phyloP scores from a whole-genome alignment of 2,113 vertebrate genomes.

The Mesitornis unicolor region DNA sequence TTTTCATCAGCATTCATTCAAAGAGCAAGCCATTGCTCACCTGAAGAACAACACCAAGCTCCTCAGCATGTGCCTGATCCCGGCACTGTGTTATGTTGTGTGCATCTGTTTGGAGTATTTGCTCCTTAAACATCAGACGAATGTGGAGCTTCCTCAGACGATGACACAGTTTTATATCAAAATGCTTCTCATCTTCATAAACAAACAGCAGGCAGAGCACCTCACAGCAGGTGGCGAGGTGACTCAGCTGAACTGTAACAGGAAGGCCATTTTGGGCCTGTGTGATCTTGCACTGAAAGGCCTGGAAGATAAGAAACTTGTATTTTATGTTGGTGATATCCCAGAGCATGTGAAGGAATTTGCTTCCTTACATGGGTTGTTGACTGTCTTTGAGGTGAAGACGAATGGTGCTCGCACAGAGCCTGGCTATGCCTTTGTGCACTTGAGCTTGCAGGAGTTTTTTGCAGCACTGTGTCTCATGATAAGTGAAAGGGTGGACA shows the following conservation, averaged over 20 bases:
- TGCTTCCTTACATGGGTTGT: conserved; percentile 69
- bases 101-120: conserved; percentile 83
- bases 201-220: not conserved
- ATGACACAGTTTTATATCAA: conserved; percentile 85
- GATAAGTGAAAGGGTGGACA: conserved; percentile 72
- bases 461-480: conserved; percentile 85
- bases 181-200: conserved; percentile 76
- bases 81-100: conserved; percentile 82
- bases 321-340: conserved; percentile 78
- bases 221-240: not conserved
- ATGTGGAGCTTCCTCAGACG: conserved; percentile 73
- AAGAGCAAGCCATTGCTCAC: conserved; percentile 66
- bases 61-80: conserved; percentile 82
- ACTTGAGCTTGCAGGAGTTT: conserved; percentile 90
- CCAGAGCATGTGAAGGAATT: conserved; percentile 69
- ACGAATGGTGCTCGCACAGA: conserved; percentile 26
- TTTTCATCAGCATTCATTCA: conserved; percentile 59
- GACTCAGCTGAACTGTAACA: conserved; percentile 19
- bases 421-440: conserved; percentile 80
- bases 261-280: conserved; percentile 70
- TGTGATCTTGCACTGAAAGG: conserved; percentile 79
- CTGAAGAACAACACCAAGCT: conserved; percentile 72
- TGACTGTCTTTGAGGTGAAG: conserved; percentile 77
- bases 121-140: conserved; percentile 27
- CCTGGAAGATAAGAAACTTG: conserved; percentile 74